Evolutionary conservation across 2,797 vertebrate genomes (phyloP), one percentile per base, ranked within the genome.

Genomic region (Sebastes matsubarae): DNA sequence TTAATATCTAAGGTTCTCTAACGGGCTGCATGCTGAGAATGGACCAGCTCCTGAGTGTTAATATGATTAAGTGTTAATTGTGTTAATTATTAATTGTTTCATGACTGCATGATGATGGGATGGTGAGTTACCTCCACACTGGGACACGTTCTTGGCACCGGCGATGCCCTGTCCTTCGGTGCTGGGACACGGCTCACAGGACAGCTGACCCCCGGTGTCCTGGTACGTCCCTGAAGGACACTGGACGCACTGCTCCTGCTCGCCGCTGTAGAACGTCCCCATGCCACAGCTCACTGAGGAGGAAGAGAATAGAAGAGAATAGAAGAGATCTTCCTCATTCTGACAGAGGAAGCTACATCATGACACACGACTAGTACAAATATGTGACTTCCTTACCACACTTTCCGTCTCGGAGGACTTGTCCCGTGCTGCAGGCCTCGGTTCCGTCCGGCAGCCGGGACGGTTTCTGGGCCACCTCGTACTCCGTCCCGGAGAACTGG

Each of bases 161-260:
- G 93, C 78, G 1, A 96, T 87, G 61, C 97, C 97, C 61, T 96
- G 96, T 67, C 96, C 96, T 24, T 99, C 97, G 0, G 95, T 96
- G 84, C 96, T 97, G 69, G 98, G 98, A 89, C 98, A 99, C 0
- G 97, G 97, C 22, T 98, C 96, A 80, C 98, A 99, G 89, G 96
- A 96, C 65, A 99, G 96, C 75, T 99, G 98, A 4, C 98, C 97
- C 65, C 95, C 95, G 0, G 87, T 94, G 85, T 99, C 97, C 95
- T 99, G 98, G 94, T 97, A 99, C 0, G 97, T 97, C 27, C 98
- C 98, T 0, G 97, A 92, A 0, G 95, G 88, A 87, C 98, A 99
- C 1, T 95, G 96, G 12, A 97, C 6, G 68, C 98, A 99, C 88
- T 97, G 96, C 52, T 96, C 93, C 30, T 95, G 96, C 57, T 98